These are phyloP conservation scores for Otis tarda DNA, from an alignment of 2,113 vertebrate species.

Conservation along the genomic window DNA sequence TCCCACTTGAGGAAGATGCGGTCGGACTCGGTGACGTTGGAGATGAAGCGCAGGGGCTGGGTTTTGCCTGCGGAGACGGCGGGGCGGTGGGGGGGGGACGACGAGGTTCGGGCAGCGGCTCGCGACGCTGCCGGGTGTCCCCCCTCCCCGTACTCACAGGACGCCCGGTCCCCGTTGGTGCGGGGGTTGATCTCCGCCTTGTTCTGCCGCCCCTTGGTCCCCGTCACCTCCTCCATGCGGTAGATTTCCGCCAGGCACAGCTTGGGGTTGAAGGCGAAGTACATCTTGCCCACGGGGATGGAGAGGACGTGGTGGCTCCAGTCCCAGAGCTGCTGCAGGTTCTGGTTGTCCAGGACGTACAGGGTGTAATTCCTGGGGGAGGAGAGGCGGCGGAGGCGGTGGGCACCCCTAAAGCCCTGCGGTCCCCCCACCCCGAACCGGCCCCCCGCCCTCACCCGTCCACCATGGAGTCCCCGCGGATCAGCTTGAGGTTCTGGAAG, in stretches of 20 bases:
- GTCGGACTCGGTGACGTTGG: slow-evolving; percentile 73
- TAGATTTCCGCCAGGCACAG: slow-evolving; percentile 82
- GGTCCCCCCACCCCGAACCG: not conserved
- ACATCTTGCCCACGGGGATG: slow-evolving; percentile 80
- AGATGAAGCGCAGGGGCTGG: slow-evolving; percentile 77
- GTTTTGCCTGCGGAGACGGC: slow-evolving; percentile 70
- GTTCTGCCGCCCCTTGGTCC: slow-evolving; percentile 81
- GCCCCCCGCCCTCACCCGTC: slow-evolving; percentile 69
- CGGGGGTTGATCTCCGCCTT: slow-evolving; percentile 84
- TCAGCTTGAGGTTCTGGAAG: slow-evolving; percentile 83
- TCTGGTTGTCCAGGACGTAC: slow-evolving; percentile 83
- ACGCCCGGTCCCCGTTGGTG: slow-evolving; percentile 79
- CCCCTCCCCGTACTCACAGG: slow-evolving; percentile 61
- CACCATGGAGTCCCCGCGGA: slow-evolving; percentile 81
- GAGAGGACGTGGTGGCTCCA: slow-evolving; percentile 73
- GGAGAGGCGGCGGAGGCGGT: accelerated
- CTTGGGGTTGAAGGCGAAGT: slow-evolving; percentile 84
- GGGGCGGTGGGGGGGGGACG: no score
- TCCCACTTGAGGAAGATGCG: slow-evolving; percentile 82
- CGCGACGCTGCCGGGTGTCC: accelerated
- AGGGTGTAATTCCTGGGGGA: slow-evolving; percentile 79
- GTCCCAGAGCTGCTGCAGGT: slow-evolving; percentile 81
- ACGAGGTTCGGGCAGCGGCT: not conserved
- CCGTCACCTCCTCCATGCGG: slow-evolving; percentile 77
- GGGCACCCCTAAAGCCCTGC: not conserved